Evolutionary conservation across 2,113 vertebrate genomes (phyloP), one percentile per base, ranked within the genome.

Genomic region (Urocynchramus pylzowi): DNA sequence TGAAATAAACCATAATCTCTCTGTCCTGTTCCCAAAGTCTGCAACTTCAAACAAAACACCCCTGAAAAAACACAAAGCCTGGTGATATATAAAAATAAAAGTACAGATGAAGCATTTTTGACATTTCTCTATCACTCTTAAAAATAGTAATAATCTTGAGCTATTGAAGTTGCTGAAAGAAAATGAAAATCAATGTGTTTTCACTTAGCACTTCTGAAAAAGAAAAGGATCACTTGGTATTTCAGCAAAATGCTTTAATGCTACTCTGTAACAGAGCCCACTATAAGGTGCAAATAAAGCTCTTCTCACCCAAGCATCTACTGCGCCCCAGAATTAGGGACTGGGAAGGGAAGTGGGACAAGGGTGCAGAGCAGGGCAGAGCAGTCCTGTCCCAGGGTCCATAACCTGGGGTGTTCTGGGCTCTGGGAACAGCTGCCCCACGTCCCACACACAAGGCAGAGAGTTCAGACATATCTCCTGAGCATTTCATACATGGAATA

Each of bases 171-270:
- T 56, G 52, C 88, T 78, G 64, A 90, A 93, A 90, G 76, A 95
- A 96, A 93, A 88, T 71, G 93, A 93, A 97, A 95, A 97, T 96
- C 92, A 81, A 96, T 96, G 92, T 83, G 59, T 92, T 96, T 88
- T 88, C 92, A 94, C 92, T 95, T 94, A 84, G 73, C 7, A 24
- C 65, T 68, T 87, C 59, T 37, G 67, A 86, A 95, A 90, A 83
- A 86, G 67, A 95, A 91, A 93, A 91, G 84, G 87, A 95, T 94
- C 74, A 61, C 88, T 64, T 41, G 90, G 68, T 81, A 63, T 95
- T 95, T 86, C 96, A 93, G 90, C 47, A 90, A 94, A 94, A 76
- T 12, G 68, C 85, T 84, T 90, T 92, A 93, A 92, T 56, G 57
- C 76, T 67, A 94, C 88, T 94, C 77, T 71, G 88, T 70, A 88